phyloP scores from a whole-genome alignment of 1,140 invertebrate species.

The Musca vetustissima region DNA sequence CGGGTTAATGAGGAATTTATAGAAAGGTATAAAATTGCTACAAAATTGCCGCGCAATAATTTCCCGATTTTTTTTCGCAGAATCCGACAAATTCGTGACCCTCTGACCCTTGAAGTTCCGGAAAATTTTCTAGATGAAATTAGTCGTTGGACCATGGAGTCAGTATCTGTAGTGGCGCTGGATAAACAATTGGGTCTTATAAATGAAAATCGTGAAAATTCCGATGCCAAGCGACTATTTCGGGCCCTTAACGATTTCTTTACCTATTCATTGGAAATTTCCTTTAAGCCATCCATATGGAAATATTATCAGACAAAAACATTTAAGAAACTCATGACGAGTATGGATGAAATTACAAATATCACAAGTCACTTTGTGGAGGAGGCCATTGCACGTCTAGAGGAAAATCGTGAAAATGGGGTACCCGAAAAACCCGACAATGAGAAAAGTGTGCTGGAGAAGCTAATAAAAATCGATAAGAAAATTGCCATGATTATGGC shows the following conservation, averaged over 20 bases:
- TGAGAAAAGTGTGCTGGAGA: conserved; percentile 60
- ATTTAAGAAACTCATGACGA: conserved; percentile 61
- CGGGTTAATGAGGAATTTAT: conserved; percentile 26
- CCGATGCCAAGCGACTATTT: conserved; percentile 60
- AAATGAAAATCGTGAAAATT: conserved; percentile 49
- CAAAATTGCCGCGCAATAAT: not conserved
- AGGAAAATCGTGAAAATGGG: conserved; percentile 24
- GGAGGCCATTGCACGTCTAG: conserved; percentile 38
- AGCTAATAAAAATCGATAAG: conserved; percentile 62
- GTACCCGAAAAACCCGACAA: conserved; percentile 59
- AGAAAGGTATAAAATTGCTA: conserved; percentile 40
- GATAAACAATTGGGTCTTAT: conserved; percentile 65
- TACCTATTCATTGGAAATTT: conserved; percentile 56
- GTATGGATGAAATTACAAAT: conserved; percentile 46
- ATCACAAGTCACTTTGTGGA: conserved; percentile 38
- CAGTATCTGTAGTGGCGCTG: conserved; percentile 69
- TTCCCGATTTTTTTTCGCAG: conserved; percentile 40
- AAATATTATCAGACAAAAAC: conserved; percentile 61
- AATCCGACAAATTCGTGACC: conserved; percentile 60
- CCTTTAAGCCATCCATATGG: conserved; percentile 66
- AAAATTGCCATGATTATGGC: conserved; percentile 65
- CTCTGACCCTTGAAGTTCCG: conserved; percentile 60
- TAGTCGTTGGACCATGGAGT: conserved; percentile 71
- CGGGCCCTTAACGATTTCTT: conserved; percentile 59
- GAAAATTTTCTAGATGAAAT: conserved; percentile 65